phyloP scores from a whole-genome alignment of 2,797 vertebrate species.

The Peromyscus melanophrys region DNA sequence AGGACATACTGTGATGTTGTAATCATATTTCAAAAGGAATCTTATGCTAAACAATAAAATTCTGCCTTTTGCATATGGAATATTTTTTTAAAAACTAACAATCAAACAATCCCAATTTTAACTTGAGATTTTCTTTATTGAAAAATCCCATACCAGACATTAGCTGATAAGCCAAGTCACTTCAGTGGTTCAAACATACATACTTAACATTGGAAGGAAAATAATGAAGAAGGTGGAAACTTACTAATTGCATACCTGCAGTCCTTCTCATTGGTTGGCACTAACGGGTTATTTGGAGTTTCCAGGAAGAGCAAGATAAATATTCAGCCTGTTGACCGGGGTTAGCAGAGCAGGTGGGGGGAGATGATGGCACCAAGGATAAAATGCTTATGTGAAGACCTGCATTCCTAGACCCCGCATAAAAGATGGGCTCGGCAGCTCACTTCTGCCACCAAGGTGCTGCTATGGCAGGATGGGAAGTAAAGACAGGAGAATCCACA shows the following conservation, averaged over 20 bases:
- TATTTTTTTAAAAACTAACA: constrained; percentile 3
- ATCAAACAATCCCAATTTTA: not conserved
- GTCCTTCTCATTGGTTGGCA: not conserved
- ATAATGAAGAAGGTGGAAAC: not conserved
- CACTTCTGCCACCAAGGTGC: not conserved
- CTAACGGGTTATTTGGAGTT: not conserved
- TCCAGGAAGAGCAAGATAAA: not conserved
- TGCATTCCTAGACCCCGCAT: not conserved
- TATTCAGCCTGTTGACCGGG: not conserved
- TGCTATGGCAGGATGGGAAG: not conserved
- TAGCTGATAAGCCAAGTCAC: not conserved
- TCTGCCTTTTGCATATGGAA: not conserved
- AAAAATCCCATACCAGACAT: not conserved
- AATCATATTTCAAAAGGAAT: not conserved
- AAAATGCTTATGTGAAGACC: not conserved
- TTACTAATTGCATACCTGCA: no score
- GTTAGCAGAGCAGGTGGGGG: not conserved
- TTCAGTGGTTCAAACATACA: not conserved
- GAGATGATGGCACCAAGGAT: not conserved
- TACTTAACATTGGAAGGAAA: not conserved
- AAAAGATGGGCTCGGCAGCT: not conserved
- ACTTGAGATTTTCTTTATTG: constrained; percentile 6
- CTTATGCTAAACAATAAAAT: constrained; percentile 45
- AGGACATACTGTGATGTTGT: not conserved
- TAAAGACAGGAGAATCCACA: not conserved